These are phyloP conservation scores for Papilio xuthus DNA, from an alignment of 1,140 invertebrate genomes.

Conservation along the genomic window DNA sequence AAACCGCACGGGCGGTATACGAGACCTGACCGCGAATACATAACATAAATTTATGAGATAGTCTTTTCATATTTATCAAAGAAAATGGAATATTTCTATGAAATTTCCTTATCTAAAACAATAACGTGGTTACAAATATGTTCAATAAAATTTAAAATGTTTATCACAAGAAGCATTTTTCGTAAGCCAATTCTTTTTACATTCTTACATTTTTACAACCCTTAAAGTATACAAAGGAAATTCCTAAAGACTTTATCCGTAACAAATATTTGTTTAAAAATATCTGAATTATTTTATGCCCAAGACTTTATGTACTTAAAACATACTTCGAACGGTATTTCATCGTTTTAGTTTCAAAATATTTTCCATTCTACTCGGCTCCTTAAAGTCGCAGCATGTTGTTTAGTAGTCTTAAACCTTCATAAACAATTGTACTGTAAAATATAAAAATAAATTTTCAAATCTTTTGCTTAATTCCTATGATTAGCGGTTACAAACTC, in stretches of 20 bases:
- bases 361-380: neutral
- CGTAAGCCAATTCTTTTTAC: neutral
- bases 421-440: neutral
- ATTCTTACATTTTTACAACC: neutral
- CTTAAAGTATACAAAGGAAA: neutral
- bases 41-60: slow-evolving; percentile 25
- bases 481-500: neutral
- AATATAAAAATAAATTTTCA: neutral
- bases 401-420: neutral
- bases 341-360: neutral
- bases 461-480: neutral
- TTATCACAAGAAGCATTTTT: neutral
- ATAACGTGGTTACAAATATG: neutral
- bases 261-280: neutral
- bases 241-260: neutral
- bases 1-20: neutral
- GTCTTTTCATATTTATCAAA: slow-evolving; percentile 12
- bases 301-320: neutral
- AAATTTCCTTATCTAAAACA: neutral
- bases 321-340: neutral
- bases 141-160: neutral
- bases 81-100: slow-evolving; percentile 1
- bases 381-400: neutral
- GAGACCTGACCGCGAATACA: slow-evolving; percentile 25
- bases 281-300: neutral